Percentiles rank a stretch among this genome's conserved stretches.
phyloP scores from a whole-genome alignment of 2,888 invertebrate species.

The Stenoptilia bipunctidactyla region DNA sequence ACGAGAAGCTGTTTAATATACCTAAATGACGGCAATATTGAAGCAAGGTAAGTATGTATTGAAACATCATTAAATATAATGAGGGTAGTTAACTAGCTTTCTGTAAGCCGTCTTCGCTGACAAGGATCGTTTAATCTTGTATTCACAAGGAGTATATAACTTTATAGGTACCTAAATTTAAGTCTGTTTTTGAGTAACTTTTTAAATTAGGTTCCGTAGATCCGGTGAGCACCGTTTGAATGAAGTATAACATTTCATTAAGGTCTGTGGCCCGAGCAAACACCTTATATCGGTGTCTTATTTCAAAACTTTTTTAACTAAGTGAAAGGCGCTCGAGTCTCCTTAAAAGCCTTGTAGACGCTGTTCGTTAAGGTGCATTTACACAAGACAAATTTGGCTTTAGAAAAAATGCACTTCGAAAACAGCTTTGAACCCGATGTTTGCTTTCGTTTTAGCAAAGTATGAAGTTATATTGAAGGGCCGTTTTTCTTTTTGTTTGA shows the following conservation, averaged over 20 bases:
- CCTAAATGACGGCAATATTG: background rate
- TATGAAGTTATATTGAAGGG: background rate
- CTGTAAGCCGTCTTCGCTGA: slow-evolving; percentile 3
- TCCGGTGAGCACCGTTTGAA: slow-evolving; percentile 25
- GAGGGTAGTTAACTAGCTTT: slow-evolving; percentile 8
- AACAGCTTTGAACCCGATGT: slow-evolving; percentile 1
- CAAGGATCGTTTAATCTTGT: slow-evolving; percentile 4
- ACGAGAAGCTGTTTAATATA: background rate
- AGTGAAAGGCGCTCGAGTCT: slow-evolving; percentile 59
- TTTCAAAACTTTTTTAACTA: slow-evolving; percentile 48
- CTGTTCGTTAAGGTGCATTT: slow-evolving; percentile 44
- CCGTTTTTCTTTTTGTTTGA: background rate
- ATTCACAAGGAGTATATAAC: too few relatives aligned
- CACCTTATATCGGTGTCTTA: slow-evolving; percentile 52
- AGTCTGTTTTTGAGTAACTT: too few relatives aligned
- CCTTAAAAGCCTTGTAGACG: slow-evolving; percentile 59
- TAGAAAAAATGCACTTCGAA: slow-evolving; percentile 24
- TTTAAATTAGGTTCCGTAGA: background rate
- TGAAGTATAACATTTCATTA: slow-evolving; percentile 57
- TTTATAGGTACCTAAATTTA: too few relatives aligned
- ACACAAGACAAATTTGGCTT: slow-evolving; percentile 26
- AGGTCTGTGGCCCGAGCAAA: slow-evolving; percentile 41
- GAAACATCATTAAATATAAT: slow-evolving; percentile 5
- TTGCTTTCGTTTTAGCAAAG: slow-evolving; percentile 1
- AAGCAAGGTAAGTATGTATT: background rate